Conservation (phyloP, 2,113 vertebrate species). For the Hyaena hyaena region DNA sequence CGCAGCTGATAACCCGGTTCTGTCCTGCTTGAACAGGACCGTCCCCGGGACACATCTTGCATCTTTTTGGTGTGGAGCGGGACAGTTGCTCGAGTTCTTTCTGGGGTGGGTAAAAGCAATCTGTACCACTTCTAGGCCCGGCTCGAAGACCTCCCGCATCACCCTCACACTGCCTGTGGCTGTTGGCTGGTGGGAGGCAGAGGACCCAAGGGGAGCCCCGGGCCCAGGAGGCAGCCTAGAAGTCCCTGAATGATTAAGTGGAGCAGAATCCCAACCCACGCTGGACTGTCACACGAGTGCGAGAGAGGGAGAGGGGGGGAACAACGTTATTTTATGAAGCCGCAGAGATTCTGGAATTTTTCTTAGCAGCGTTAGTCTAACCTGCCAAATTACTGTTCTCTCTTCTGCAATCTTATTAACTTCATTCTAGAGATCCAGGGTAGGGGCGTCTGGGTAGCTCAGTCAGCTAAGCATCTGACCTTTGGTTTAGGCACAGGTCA, state of each 20-base stretch:
- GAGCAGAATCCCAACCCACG: rapidly evolving
- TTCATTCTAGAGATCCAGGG: neutral
- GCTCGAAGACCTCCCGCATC: neutral
- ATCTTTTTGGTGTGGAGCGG: neutral
- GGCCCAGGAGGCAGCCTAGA: neutral
- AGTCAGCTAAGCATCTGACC: no score
- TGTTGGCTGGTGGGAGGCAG: neutral
- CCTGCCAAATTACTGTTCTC: neutral
- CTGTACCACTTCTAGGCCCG: neutral
- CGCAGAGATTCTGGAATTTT: neutral
- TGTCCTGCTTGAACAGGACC: no score
- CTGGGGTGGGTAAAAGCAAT: no score
- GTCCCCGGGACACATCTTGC: neutral
- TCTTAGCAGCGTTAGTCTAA: neutral
- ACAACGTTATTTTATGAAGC: no score
- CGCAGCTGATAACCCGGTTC: neutral
- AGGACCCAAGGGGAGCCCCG: neutral
- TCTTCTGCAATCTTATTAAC: neutral
- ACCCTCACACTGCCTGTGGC: rapidly evolving
- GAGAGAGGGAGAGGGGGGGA: rapidly evolving
- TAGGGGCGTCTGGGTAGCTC: neutral
- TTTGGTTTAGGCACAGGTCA: no score
- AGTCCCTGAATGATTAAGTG: neutral
- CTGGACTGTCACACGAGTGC: neutral
- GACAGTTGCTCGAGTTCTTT: neutral